A percentile compares a stretch with the other conserved stretches of the same genome.
Evolutionary conservation across 92 coral and sea anemone species (phyloP).

Genomic region (Porites cylindrica): DNA sequence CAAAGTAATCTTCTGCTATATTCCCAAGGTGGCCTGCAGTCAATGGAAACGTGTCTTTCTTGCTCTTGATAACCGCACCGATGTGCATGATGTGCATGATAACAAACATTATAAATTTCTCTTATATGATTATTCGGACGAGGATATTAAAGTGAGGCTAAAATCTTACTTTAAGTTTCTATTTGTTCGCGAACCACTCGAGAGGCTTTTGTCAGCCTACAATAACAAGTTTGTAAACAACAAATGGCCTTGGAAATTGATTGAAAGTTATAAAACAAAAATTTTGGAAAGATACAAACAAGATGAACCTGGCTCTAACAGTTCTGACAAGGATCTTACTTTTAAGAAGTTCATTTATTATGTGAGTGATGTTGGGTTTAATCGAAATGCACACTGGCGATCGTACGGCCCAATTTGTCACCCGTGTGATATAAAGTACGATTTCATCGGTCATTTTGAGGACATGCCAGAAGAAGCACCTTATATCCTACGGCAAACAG

Average conservation of each 20-base stretch:
- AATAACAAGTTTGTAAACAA: not conserved
- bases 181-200: conserved; percentile 51
- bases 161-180: conserved; percentile 40
- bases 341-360: conserved; percentile 18
- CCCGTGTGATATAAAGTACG: conserved; percentile 33
- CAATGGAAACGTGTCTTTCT: conserved; percentile 33
- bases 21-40: conserved; percentile 38
- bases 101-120: not conserved
- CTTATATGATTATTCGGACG: not conserved
- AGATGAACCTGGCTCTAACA: not conserved
- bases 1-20: conserved; percentile 37
- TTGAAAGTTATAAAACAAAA: not conserved
- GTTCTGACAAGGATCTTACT: not conserved
- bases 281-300: conserved; percentile 3
- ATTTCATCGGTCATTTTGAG: conserved; percentile 42
- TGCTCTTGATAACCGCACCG: conserved; percentile 8
- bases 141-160: conserved; percentile 17
- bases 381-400: conserved; percentile 15
- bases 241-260: not conserved
- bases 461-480: conserved; percentile 30
- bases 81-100: not conserved
- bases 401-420: conserved; percentile 35
- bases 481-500: conserved; percentile 19
- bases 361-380: conserved; percentile 1
- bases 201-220: conserved; percentile 36